Evolutionary conservation across 2,113 vertebrate species (phyloP).

Genomic region (Oreotrochilus melanogaster): DNA sequence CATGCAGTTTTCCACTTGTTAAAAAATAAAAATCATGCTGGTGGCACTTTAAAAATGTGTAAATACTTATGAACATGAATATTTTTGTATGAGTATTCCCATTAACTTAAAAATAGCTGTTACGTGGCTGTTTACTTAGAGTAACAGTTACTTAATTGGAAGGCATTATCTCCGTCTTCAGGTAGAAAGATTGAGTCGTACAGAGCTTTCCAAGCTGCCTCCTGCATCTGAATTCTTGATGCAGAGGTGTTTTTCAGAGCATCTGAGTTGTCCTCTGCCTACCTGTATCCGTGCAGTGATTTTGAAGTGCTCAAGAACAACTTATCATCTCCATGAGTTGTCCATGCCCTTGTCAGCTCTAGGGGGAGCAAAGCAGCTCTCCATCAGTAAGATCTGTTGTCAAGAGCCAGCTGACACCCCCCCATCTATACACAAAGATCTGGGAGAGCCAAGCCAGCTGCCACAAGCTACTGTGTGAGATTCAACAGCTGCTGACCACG

Average conservation of each 20-base stretch:
- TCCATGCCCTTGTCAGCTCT: background rate
- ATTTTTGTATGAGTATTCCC: background rate
- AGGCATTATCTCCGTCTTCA: background rate
- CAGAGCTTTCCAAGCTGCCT: background rate
- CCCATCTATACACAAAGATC: background rate
- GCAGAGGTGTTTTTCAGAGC: background rate
- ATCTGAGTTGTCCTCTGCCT: background rate
- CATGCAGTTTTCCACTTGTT: background rate
- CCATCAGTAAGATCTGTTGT: background rate
- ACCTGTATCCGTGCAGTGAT: background rate
- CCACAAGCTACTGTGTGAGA: background rate
- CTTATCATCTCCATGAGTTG: background rate
- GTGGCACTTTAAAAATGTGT: background rate
- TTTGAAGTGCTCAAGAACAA: background rate
- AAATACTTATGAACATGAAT: background rate
- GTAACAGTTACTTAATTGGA: background rate
- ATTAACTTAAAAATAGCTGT: constrained; percentile 4
- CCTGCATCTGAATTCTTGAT: background rate
- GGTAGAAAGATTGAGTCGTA: background rate
- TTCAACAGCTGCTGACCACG: background rate
- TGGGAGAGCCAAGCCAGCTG: background rate
- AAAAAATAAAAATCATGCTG: background rate
- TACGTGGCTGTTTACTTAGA: background rate
- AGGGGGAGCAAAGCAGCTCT: background rate
- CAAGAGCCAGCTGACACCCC: background rate